Evolutionary conservation across 2,113 vertebrate genomes (phyloP).

Genomic region (Hippolais icterina): DNA sequence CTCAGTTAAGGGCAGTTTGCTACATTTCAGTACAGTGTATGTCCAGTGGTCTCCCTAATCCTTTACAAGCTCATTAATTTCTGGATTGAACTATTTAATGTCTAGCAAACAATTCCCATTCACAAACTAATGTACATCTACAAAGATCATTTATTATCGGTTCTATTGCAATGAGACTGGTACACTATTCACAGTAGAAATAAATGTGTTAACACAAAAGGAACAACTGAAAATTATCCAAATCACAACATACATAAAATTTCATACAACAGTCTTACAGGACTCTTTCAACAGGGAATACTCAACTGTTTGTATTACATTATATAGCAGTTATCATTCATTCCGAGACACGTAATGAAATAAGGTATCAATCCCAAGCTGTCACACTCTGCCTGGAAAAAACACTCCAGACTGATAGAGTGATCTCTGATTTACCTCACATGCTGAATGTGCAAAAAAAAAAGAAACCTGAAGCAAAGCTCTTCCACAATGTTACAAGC

Average conservation of each 20-base stretch:
- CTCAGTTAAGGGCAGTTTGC: background rate
- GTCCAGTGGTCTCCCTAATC: background rate
- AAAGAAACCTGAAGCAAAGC: background rate
- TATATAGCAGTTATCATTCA: background rate
- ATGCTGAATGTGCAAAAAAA: background rate
- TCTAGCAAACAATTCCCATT: background rate
- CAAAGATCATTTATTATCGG: background rate
- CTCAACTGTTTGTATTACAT: background rate
- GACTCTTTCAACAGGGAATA: background rate
- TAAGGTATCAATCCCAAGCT: background rate
- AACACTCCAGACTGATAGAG: background rate
- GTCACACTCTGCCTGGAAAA: background rate
- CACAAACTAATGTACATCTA: background rate
- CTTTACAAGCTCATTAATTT: background rate
- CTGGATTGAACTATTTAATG: background rate
- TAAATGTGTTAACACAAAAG: background rate
- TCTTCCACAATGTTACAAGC: background rate
- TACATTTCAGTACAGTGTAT: background rate
- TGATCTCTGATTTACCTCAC: background rate
- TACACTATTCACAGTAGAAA: background rate
- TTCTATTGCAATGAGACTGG: background rate
- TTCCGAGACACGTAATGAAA: background rate
- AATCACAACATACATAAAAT: background rate
- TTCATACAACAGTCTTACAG: background rate
- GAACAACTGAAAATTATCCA: background rate